phyloP scores from a whole-genome alignment of 2,113 vertebrate species.

The Hirundichthys speculiger region DNA sequence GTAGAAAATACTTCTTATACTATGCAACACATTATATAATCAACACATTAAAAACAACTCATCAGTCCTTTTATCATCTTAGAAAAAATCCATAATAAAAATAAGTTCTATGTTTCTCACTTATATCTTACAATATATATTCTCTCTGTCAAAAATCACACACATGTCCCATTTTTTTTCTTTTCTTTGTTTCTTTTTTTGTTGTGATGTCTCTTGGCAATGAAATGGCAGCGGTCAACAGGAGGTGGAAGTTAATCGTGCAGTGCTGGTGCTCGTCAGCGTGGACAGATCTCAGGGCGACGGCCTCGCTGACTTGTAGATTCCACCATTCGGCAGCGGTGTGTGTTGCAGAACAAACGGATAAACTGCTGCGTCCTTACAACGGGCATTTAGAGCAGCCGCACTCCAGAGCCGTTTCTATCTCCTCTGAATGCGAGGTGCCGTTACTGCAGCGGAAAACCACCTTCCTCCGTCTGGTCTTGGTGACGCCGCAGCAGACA shows the following conservation, averaged over 20 bases:
- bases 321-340: conserved; percentile 65
- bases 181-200: conserved; percentile 18
- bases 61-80: conserved; percentile 82
- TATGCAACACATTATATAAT: conserved; percentile 90
- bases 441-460: conserved; percentile 92
- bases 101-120: conserved; percentile 97
- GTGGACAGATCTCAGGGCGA: conserved; percentile 40
- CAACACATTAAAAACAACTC: conserved; percentile 78
- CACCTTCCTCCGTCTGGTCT: conserved; percentile 91
- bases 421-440: conserved; percentile 91
- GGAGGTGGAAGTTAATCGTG: conserved; percentile 48
- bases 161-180: conserved; percentile 74
- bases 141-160: conserved; percentile 80
- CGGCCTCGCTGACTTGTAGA: conserved; percentile 39
- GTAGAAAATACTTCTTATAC: conserved; percentile 93
- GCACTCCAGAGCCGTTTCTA: conserved; percentile 92
- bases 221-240: conserved; percentile 52
- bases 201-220: conserved; percentile 56
- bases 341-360: conserved; percentile 39
- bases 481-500: conserved; percentile 89
- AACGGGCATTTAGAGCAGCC: conserved; percentile 89
- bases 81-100: conserved; percentile 99
- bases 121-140: conserved; percentile 99
- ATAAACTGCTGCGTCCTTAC: conserved; percentile 65
- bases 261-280: conserved; percentile 46